Conservation (phyloP, 2,888 invertebrate species). For the Neelides folsomi region DNA sequence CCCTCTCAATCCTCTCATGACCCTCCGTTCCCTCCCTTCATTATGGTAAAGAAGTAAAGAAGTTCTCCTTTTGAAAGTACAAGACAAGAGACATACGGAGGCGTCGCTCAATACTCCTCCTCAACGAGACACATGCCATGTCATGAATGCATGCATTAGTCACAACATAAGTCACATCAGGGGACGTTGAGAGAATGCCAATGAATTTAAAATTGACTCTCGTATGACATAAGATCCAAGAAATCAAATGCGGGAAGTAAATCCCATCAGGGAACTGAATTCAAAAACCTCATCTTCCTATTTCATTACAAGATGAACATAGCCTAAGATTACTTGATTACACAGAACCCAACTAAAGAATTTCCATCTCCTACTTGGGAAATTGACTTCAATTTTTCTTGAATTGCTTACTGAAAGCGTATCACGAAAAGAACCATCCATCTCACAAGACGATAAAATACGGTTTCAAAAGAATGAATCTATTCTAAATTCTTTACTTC, state of each 20-base stretch:
- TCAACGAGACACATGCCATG: not conserved
- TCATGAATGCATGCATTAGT: slow-evolving; percentile 13
- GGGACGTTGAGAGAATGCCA: slow-evolving; percentile 12
- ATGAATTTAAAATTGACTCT: slow-evolving; percentile 14
- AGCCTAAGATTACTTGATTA: not conserved
- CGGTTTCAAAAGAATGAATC: too few relatives aligned
- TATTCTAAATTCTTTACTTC: too few relatives aligned
- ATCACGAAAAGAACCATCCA: not conserved
- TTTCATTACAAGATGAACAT: slow-evolving; percentile 6
- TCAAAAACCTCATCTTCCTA: slow-evolving; percentile 3
- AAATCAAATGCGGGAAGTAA: slow-evolving; percentile 8
- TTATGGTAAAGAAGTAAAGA: not conserved
- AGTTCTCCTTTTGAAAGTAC: not conserved
- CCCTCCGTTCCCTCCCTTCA: too few relatives aligned
- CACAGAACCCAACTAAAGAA: not conserved
- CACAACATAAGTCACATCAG: slow-evolving; percentile 8
- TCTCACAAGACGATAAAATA: too few relatives aligned
- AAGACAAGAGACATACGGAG: slow-evolving; percentile 2
- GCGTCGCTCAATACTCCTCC: not conserved
- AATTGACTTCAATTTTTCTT: not conserved
- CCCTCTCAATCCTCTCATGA: not conserved
- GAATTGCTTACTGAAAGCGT: not conserved
- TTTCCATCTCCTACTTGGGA: not conserved
- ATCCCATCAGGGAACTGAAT: slow-evolving; percentile 9
- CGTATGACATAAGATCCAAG: slow-evolving; percentile 6